A percentile compares a stretch with the other conserved stretches of the same genome.
Conservation (phyloP, 2,113 vertebrate genomes). For the Uria lomvia region DNA sequence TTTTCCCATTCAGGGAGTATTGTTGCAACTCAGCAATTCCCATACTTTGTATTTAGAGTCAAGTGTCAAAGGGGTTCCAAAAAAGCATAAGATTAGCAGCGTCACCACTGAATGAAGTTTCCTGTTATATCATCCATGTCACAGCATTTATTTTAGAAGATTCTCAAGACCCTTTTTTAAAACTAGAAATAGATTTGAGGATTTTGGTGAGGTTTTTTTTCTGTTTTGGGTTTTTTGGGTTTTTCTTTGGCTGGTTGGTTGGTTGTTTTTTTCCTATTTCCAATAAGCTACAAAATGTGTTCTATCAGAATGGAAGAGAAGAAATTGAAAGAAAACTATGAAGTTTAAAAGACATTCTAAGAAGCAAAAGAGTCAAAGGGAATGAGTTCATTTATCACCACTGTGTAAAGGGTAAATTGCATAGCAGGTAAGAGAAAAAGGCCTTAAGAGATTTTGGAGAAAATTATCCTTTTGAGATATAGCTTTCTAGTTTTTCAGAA, state of each 20-base stretch:
- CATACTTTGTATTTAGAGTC: neutral
- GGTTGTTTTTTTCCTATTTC: neutral
- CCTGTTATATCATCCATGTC: neutral
- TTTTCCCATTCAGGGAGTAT: neutral
- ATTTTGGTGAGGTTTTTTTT: fast-evolving
- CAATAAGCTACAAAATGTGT: neutral
- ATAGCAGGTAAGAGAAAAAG: neutral
- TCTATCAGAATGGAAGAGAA: neutral
- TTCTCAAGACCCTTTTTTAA: neutral
- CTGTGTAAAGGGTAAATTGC: neutral
- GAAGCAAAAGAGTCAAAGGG: neutral
- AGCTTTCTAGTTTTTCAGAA: neutral
- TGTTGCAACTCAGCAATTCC: neutral
- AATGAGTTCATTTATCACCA: neutral
- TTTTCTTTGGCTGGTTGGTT: neutral
- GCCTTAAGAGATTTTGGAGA: neutral
- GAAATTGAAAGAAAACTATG: neutral
- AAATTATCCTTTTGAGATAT: neutral
- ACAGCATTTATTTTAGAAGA: neutral
- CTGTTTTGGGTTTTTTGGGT: neutral
- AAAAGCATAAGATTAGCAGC: neutral
- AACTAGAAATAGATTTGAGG: neutral
- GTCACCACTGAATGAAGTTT: neutral
- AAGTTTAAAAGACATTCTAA: neutral
- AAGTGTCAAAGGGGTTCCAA: neutral